Evolutionary conservation across 2,113 vertebrate genomes (phyloP), one percentile per base, ranked within the genome.

Genomic region (Ceyx cyanopectus): DNA sequence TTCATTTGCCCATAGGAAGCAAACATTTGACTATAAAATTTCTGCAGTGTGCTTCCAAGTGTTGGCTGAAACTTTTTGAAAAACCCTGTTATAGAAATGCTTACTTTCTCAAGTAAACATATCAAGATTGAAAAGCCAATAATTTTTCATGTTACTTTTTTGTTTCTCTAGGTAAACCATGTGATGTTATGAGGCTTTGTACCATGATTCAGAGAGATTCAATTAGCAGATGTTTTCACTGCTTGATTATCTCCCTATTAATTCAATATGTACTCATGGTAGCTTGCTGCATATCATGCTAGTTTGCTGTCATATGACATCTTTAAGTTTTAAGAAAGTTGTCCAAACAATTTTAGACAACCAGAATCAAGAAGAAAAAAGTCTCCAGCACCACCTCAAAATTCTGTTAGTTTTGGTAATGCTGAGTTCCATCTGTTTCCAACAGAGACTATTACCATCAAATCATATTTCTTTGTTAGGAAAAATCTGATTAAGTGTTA

Each of bases 1-100:
- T 80, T 53, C 75, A 40, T 60, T 85, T 87, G 56, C 68, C 87
- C 78, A 78, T 12, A 82, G 87, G 75, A 92, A 72, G 40, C 34
- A 93, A 96, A 73, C 7, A 30, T 90, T 83, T 86, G 53, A 81
- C 88, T 73, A 70, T n/a, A 14, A 92, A 57, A 94, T 69, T 81
- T 85, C 51, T 94, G 16, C 41, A 23, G 15, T 21, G 37, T 53
- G 43, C 43, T 85, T 84, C 57, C 53, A 85, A 84, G 27, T 0
- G 0, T 1, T 18, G 26, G 14, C 19, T 22, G 45, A 48, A 89
- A 86, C 26, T 63, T 81, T 92, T 34, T 41, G 12, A 60, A 76
- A 91, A 89, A 8, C 6, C 30, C 6, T 8, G 1, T 26, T 3
- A 68, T 68, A 68, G 48, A 75, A 86, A 61, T 30, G 60, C 67